Conservation (phyloP, 2,888 invertebrate genomes). For the Venustoraphidia nigricollis region DNA sequence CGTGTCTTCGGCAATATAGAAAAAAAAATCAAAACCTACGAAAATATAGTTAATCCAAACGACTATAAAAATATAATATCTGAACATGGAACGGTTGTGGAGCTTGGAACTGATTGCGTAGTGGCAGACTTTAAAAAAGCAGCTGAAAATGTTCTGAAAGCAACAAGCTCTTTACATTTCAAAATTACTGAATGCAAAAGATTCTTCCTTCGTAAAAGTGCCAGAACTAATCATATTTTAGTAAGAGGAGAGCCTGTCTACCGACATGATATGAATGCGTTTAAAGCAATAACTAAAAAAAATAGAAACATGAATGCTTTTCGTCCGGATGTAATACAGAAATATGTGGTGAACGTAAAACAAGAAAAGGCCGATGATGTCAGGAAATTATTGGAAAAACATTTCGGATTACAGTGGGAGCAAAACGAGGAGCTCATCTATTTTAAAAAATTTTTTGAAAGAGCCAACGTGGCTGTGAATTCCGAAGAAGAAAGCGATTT, state of each 20-base stretch:
- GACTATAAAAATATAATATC: neutral
- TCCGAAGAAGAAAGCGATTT: too few relatives aligned
- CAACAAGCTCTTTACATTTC: neutral
- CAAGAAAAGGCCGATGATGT: neutral
- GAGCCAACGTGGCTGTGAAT: too few relatives aligned
- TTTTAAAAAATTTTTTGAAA: too few relatives aligned
- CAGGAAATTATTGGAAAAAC: too few relatives aligned
- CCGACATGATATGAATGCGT: neutral
- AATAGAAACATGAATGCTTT: neutral
- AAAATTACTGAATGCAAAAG: slow-evolving; percentile 1
- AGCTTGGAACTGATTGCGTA: neutral
- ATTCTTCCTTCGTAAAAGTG: neutral
- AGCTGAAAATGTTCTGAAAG: neutral
- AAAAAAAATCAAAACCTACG: too few relatives aligned
- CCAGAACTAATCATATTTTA: neutral
- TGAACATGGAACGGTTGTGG: neutral
- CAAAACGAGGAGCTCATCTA: too few relatives aligned
- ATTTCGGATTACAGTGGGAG: too few relatives aligned
- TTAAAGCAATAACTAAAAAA: neutral
- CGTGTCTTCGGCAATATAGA: too few relatives aligned
- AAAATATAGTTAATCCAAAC: too few relatives aligned
- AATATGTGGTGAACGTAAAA: neutral
- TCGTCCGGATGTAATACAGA: neutral
- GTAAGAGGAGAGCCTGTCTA: neutral
- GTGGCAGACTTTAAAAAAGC: neutral